A percentile compares a stretch with the other conserved stretches of the same genome.
Conservation (phyloP, 2,888 invertebrate species). For the Scotopteryx bipunctaria region DNA sequence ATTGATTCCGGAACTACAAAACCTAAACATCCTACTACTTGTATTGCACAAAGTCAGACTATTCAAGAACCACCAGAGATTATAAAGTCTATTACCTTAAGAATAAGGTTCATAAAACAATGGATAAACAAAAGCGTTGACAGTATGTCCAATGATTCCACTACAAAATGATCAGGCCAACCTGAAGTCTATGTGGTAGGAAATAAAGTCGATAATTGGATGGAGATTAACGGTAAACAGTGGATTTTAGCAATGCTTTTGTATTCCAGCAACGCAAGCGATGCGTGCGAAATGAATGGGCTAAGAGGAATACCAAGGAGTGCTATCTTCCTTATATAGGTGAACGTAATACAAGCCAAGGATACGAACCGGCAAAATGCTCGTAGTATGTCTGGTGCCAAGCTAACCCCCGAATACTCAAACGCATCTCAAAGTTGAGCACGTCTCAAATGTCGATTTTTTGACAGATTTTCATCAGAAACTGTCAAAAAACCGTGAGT, state of each 20-base stretch:
- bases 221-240: slow-evolving; percentile 6
- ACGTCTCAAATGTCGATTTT: no score
- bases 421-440: no score
- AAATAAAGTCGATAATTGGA: slow-evolving; percentile 14
- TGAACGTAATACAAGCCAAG: not conserved
- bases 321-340: not conserved
- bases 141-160: not conserved
- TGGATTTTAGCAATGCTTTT: slow-evolving; percentile 23
- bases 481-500: no score
- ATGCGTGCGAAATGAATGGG: slow-evolving; percentile 27
- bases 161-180: not conserved
- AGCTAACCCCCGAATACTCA: no score
- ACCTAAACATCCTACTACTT: slow-evolving; percentile 10
- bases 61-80: not conserved
- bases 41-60: slow-evolving; percentile 2
- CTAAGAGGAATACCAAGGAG: slow-evolving; percentile 14
- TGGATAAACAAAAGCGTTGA: not conserved
- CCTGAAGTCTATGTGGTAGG: not conserved
- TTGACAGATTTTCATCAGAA: no score
- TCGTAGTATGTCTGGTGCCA: no score
- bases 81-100: not conserved
- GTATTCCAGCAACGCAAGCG: slow-evolving; percentile 21
- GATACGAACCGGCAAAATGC: slow-evolving; percentile 1
- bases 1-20: slow-evolving; percentile 25
- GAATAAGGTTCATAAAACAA: slow-evolving; percentile 4